A percentile compares a stretch with the other conserved stretches of the same genome.
phyloP scores from a whole-genome alignment of 2,797 vertebrate species.

The Sparidentex hasta region DNA sequence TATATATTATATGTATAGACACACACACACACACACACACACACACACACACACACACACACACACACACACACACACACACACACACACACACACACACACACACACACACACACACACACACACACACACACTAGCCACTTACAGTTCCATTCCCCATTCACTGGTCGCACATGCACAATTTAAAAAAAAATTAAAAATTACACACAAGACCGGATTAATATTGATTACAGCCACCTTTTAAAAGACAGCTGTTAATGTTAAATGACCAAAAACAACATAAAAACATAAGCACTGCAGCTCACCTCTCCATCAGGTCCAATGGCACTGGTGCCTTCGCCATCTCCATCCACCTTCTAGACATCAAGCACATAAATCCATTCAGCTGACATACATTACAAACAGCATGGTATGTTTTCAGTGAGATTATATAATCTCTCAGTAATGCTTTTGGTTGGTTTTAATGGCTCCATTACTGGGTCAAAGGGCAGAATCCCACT shows the following conservation, averaged over 20 bases:
- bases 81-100: too few relatives aligned
- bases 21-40: too few relatives aligned
- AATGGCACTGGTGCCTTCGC: constrained; percentile 91
- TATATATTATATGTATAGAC: too few relatives aligned
- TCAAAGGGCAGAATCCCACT: background rate
- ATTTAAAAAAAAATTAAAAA: too few relatives aligned
- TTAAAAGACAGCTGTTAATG: background rate
- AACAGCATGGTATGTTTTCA: background rate
- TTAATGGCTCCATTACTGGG: background rate
- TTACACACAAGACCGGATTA: too few relatives aligned
- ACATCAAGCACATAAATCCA: constrained; percentile 50
- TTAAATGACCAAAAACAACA: background rate
- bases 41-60: too few relatives aligned
- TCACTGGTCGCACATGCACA: too few relatives aligned
- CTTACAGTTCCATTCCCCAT: too few relatives aligned
- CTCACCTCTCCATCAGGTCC: constrained; percentile 97
- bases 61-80: too few relatives aligned
- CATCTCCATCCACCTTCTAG: constrained; percentile 93
- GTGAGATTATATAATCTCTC: background rate
- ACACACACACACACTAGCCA: too few relatives aligned
- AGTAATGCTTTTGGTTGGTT: background rate
- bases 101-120: too few relatives aligned
- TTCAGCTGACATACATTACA: background rate
- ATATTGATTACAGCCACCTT: background rate
- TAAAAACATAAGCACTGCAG: background rate